These are phyloP conservation scores for Brienomyrus brachyistius DNA, from an alignment of 2,113 vertebrate genomes.

Conservation along the genomic window DNA sequence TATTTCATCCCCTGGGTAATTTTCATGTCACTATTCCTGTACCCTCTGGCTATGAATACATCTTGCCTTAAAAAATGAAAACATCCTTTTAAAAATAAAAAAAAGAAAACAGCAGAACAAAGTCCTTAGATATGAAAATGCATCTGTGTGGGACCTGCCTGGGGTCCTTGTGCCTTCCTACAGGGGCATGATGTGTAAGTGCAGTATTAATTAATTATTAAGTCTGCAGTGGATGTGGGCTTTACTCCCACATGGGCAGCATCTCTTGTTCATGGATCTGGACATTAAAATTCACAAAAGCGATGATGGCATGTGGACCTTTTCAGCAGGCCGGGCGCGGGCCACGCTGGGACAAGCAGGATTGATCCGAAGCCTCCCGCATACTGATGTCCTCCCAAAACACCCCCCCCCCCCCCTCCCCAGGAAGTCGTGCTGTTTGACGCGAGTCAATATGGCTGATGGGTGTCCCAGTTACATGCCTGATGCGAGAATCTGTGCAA, in stretches of 20 bases:
- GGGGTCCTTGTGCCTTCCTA: conserved; percentile 37
- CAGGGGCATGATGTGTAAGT: conserved; percentile 42
- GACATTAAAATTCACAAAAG: conserved; percentile 8
- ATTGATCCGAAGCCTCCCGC: not conserved
- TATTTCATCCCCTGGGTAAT: conserved; percentile 30
- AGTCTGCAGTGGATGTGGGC: not conserved
- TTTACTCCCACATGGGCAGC: not conserved
- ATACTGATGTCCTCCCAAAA: not conserved
- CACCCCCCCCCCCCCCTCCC: too few relatives aligned
- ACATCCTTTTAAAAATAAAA: not conserved
- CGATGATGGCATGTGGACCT: not conserved
- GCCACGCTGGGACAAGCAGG: not conserved
- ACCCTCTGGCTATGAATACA: conserved; percentile 49
- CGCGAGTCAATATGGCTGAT: not conserved
- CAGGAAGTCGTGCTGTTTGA: not conserved
- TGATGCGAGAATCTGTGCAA: not conserved
- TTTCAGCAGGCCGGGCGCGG: not conserved
- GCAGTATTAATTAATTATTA: conserved; percentile 36
- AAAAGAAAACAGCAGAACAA: not conserved
- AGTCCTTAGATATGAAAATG: not conserved
- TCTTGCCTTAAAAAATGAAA: not conserved
- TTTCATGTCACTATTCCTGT: conserved; percentile 34
- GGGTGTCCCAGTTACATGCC: not conserved
- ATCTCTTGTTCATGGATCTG: not conserved
- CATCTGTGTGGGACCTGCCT: not conserved